phyloP scores from a whole-genome alignment of 2,113 vertebrate genomes.

The Nanorana parkeri region DNA sequence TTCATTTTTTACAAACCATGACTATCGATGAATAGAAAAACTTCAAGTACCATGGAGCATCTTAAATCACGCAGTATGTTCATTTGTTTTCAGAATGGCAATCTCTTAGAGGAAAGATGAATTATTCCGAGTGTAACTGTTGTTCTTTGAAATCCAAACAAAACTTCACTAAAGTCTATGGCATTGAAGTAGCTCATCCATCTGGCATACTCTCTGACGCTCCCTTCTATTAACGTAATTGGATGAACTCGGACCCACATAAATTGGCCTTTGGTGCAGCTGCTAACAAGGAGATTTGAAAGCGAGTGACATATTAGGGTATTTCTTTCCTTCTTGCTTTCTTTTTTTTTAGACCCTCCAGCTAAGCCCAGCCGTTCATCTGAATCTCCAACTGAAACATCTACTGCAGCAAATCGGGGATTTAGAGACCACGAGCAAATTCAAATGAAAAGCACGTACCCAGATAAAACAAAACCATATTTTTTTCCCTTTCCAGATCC shows the following conservation, averaged over 20 bases:
- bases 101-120: background rate
- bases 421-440: constrained; percentile 66
- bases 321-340: constrained; percentile 36
- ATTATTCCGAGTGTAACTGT: constrained; percentile 4
- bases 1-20: background rate
- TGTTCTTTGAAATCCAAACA: constrained; percentile 44
- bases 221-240: constrained; percentile 62
- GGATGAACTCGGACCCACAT: constrained; percentile 61
- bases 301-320: constrained; percentile 59
- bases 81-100: background rate
- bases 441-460: constrained; percentile 66
- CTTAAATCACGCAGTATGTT: background rate
- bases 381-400: constrained; percentile 65
- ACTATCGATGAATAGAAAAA: background rate
- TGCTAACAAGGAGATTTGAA: constrained; percentile 61
- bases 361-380: constrained; percentile 66
- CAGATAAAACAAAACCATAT: constrained; percentile 64
- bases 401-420: constrained; percentile 60
- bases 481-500: constrained; percentile 60
- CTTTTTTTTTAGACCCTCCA: constrained; percentile 63
- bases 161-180: constrained; percentile 41
- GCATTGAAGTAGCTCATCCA: constrained; percentile 43
- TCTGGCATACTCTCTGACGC: constrained; percentile 34
- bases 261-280: constrained; percentile 66
- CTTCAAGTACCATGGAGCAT: background rate